These are phyloP conservation scores for Gila orcuttii DNA, from an alignment of 2,113 vertebrate species.

Conservation along the genomic window DNA sequence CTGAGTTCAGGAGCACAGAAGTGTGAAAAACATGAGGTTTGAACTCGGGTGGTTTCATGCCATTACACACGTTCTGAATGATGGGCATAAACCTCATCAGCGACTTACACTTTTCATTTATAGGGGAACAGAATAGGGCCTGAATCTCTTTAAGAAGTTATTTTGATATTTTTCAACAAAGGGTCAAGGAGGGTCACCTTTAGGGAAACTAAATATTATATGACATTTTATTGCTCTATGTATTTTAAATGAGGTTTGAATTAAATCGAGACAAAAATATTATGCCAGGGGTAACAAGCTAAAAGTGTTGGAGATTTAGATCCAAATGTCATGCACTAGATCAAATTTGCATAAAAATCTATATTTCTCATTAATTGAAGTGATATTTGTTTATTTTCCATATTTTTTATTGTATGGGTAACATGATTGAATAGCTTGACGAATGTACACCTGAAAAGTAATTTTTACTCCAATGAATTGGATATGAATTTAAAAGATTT, in stretches of 20 bases:
- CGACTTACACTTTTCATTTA: neutral
- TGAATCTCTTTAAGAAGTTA: neutral
- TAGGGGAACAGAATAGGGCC: neutral
- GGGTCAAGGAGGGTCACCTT: neutral
- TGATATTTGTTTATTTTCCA: neutral
- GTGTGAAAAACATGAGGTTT: constrained; percentile 2
- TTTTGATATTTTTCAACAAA: neutral
- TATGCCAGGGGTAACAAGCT: neutral
- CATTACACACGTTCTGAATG: neutral
- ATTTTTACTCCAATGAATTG: neutral
- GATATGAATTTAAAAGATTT: neutral
- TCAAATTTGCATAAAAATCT: neutral
- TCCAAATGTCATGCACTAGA: neutral
- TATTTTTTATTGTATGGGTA: neutral
- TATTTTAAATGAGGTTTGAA: neutral
- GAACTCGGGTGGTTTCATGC: neutral
- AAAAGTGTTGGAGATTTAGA: neutral
- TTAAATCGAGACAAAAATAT: neutral
- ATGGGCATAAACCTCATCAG: neutral
- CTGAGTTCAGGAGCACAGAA: constrained; percentile 15
- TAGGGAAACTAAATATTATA: neutral
- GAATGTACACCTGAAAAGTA: neutral
- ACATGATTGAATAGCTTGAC: neutral
- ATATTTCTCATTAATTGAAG: neutral
- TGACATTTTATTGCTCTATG: neutral